A percentile compares a stretch with the other conserved stretches of the same genome.
Evolutionary conservation across 2,113 vertebrate genomes (phyloP).

Genomic region (Megaptera novaeangliae): DNA sequence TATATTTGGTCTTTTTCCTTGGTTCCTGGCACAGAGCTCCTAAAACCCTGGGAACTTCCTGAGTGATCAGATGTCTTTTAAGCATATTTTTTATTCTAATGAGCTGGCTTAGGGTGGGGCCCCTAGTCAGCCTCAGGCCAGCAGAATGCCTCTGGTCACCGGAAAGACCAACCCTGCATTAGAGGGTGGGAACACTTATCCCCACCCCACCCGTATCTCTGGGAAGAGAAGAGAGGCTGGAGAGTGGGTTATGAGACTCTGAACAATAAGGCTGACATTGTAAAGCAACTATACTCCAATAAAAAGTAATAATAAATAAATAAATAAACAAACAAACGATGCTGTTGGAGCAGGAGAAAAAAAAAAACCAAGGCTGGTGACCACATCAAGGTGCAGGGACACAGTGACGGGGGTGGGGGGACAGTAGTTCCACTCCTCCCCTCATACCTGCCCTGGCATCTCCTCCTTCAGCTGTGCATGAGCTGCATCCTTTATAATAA

Average conservation of each 20-base stretch:
- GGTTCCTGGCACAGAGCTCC: background rate
- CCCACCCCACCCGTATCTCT: background rate
- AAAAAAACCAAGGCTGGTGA: too few relatives aligned
- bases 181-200: background rate
- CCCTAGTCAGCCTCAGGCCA: background rate
- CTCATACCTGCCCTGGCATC: accelerated
- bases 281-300: too few relatives aligned
- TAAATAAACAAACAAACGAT: too few relatives aligned
- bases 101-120: background rate
- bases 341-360: too few relatives aligned
- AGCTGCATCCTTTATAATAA: background rate
- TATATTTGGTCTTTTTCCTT: background rate
- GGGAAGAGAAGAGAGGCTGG: background rate
- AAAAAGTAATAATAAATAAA: too few relatives aligned
- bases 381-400: background rate
- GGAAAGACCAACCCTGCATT: background rate
- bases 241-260: background rate
- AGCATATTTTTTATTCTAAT: background rate
- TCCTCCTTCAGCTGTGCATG: background rate
- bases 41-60: background rate
- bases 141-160: background rate
- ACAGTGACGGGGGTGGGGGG: background rate
- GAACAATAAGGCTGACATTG: background rate
- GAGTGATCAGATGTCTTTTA: background rate
- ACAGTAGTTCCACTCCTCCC: accelerated